Evolutionary conservation across 2,113 vertebrate genomes (phyloP), one percentile per base, ranked within the genome.

Genomic region (Seriola aureovittata): DNA sequence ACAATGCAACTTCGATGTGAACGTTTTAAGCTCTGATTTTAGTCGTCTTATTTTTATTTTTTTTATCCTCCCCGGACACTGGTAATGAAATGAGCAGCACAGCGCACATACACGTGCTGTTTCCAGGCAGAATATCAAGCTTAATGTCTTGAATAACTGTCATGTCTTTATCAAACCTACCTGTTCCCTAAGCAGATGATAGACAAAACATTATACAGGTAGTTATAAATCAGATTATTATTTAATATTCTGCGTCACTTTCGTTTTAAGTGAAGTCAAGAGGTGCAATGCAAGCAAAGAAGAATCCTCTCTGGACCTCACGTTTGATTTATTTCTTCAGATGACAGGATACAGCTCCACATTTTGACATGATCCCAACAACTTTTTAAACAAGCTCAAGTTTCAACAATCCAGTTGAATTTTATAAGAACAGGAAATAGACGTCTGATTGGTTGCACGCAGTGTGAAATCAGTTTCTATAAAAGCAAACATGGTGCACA

Each of bases 1-100:
- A 81, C 69, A 58, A 69, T 91, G 75, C 73, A 87, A 75, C 48
- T 46, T 75, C 58, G 57, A 84, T 78, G 88, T 91, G 60, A 83
- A 78, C 46, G 81, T 88, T 89, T 89, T 82, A 78, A 81, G 73
- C 63, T 78, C 58, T 71, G 58, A 78, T 85, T 90, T 54, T 60
- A 72, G 9, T 72, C 59, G 4, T 42, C 7, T 48, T 64, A 0
- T 54, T 46, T 52, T 34, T 38, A 42, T 54, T 55, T 71, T 25
- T 17, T 50, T 71, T 44, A 12, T 71, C 25, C 19, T 75, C 70
- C 52, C 44, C 12, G 42, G 34, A 71, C 50, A 68, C 38, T 21
- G 50, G 71, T 63, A 11, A 48, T 76, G 23, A 58, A 62, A 46
- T 73, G 10, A 75, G 8, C 36, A 55, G 65, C 60, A 23, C 38